phyloP scores from a whole-genome alignment of 2,113 vertebrate genomes.

The Prinia subflava region DNA sequence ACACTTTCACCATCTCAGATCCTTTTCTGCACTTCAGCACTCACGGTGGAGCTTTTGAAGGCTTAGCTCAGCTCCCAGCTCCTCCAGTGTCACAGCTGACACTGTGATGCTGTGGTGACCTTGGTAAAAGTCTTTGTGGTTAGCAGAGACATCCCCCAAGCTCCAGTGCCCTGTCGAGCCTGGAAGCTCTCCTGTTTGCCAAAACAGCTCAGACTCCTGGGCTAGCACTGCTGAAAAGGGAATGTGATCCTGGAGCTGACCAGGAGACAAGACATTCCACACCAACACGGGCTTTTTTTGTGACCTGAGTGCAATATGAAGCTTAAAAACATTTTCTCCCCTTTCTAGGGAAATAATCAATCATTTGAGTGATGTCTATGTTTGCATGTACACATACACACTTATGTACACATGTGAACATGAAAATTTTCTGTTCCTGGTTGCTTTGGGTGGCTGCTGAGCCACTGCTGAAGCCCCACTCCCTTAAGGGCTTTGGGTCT shows the following conservation, averaged over 20 bases:
- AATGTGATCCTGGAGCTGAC: background rate
- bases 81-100: background rate
- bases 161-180: background rate
- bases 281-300: background rate
- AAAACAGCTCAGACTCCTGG: background rate
- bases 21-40: background rate
- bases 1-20: background rate
- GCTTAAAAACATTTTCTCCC: background rate
- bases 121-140: background rate
- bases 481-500: background rate
- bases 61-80: background rate
- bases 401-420: rapidly evolving
- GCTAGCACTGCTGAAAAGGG: background rate
- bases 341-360: background rate
- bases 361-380: background rate
- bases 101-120: background rate
- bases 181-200: background rate
- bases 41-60: background rate
- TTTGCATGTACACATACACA: background rate
- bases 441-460: background rate
- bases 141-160: background rate
- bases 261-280: background rate
- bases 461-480: background rate
- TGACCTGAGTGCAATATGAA: background rate
- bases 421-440: background rate